Percentiles rank a stretch among this genome's conserved stretches.
phyloP scores from a whole-genome alignment of 2,113 vertebrate genomes.

The Odontophorus gujanensis region DNA sequence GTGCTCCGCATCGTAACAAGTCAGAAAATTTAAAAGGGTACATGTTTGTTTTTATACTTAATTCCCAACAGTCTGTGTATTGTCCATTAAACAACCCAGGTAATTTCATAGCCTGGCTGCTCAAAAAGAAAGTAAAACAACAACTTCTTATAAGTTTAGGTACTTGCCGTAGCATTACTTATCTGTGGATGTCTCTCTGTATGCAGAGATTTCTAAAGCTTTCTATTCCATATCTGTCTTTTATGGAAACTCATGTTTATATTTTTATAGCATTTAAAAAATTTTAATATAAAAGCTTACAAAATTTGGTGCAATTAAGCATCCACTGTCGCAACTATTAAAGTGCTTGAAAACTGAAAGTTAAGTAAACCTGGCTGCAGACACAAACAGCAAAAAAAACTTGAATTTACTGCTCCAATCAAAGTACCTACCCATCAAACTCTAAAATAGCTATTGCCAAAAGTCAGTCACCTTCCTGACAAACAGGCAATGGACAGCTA shows the following conservation, averaged over 20 bases:
- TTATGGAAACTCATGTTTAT: not conserved
- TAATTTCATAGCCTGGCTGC: slow-evolving; percentile 28
- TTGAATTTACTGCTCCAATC: not conserved
- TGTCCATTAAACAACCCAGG: slow-evolving; percentile 41
- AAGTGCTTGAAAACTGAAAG: not conserved
- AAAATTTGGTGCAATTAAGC: not conserved
- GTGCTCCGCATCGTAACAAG: not conserved
- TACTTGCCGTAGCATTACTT: not conserved
- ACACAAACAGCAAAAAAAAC: not conserved
- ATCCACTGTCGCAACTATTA: not conserved
- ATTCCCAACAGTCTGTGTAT: slow-evolving; percentile 19
- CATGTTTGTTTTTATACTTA: slow-evolving; percentile 31
- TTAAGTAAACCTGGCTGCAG: not conserved
- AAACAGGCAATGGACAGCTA: not conserved
- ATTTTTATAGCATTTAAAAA: not conserved
- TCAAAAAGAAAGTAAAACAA: not conserved
- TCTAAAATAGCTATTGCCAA: not conserved
- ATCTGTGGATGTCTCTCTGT: not conserved
- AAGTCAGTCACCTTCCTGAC: not conserved
- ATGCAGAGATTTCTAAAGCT: not conserved
- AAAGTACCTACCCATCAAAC: not conserved
- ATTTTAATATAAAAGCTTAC: not conserved
- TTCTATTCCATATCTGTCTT: not conserved
- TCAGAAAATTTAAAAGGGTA: slow-evolving; percentile 41
- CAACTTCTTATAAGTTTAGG: not conserved